A percentile compares a stretch with the other conserved stretches of the same genome.
Evolutionary conservation across 2,797 vertebrate genomes (phyloP).

Genomic region (Sebastes elongatus): DNA sequence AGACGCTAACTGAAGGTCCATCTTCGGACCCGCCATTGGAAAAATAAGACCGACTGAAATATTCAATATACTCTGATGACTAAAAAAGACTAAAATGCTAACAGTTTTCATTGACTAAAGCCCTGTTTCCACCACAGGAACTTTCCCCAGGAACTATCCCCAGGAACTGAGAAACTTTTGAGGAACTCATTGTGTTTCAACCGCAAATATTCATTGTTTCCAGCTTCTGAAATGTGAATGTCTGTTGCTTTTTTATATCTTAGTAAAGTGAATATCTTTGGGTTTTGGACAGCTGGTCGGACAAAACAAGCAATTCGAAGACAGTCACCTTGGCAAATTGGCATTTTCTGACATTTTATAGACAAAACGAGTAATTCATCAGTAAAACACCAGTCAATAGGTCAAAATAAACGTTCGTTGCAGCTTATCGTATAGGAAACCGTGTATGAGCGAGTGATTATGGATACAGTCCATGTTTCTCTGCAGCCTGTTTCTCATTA

Average conservation of each 20-base stretch:
- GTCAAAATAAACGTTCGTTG: background rate
- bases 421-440: background rate
- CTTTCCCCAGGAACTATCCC: no score
- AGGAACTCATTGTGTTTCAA: no score
- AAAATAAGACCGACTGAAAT: background rate
- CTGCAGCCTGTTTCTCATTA: slow-evolving; percentile 55
- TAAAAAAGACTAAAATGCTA: background rate
- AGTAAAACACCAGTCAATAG: background rate
- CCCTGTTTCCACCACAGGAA: background rate
- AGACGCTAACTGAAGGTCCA: background rate
- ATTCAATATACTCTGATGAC: background rate
- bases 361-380: background rate
- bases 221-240: background rate
- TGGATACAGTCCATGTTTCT: background rate
- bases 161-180: no score
- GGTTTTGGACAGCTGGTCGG: background rate
- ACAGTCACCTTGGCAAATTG: background rate
- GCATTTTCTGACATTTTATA: background rate
- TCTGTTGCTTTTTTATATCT: background rate
- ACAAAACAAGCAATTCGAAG: background rate
- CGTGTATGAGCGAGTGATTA: background rate
- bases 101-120: background rate
- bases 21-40: no score
- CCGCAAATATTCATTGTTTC: background rate
- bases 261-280: background rate